Percentiles rank a stretch among this genome's conserved stretches.
Evolutionary conservation across 2,113 vertebrate species (phyloP).

Genomic region (Echinops telfairi): DNA sequence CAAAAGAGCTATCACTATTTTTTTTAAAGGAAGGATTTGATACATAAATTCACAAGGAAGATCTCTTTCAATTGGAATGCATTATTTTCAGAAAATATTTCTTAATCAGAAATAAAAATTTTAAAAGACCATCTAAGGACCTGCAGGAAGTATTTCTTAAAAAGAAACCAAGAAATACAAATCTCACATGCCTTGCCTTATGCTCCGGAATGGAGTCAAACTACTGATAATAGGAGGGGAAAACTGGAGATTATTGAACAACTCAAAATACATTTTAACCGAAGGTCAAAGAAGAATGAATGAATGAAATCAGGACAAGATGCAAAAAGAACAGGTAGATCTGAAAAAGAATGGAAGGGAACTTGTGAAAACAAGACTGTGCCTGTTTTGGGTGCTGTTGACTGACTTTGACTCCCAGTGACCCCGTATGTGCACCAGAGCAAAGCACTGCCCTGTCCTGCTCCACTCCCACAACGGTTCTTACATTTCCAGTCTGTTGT

Average conservation of each 20-base stretch:
- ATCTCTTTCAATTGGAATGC: background rate
- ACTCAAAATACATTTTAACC: background rate
- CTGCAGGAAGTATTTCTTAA: constrained; percentile 1
- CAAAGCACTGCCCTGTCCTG: no score
- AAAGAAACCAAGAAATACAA: background rate
- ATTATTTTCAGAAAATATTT: constrained; percentile 38
- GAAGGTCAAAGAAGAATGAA: background rate
- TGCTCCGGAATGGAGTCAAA: background rate
- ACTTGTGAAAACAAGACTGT: background rate
- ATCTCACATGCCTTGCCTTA: background rate
- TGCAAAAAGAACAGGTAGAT: background rate
- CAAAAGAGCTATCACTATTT: constrained; percentile 13
- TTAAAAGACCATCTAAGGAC: background rate
- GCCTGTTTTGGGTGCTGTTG: no score
- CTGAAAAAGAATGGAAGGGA: background rate
- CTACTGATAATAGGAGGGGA: background rate
- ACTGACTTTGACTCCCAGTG: no score
- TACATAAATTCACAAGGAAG: constrained; percentile 11
- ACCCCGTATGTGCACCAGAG: no score
- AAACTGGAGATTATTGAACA: background rate
- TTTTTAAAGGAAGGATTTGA: background rate
- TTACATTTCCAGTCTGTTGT: no score
- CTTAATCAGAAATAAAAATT: constrained; percentile 12
- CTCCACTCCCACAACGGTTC: no score
- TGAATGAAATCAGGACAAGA: background rate